Evolutionary conservation across 2,888 invertebrate genomes (phyloP).

Genomic region (Lasioglossum vierecki): DNA sequence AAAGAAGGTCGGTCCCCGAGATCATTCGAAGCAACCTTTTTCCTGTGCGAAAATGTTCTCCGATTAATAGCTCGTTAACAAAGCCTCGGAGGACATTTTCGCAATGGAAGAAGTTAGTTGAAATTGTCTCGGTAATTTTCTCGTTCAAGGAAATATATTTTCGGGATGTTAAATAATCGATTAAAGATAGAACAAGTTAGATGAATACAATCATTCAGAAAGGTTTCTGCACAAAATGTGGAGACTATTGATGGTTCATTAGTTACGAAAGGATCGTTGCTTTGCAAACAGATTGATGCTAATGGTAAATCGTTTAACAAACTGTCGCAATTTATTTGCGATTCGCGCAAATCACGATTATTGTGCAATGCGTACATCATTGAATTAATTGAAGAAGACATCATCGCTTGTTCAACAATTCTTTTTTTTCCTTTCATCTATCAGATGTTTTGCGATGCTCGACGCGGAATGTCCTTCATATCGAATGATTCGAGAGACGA

Average conservation of each 20-base stretch:
- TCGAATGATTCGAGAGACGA: not conserved
- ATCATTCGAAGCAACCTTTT: too few relatives aligned
- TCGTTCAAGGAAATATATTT: too few relatives aligned
- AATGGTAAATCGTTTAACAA: not conserved
- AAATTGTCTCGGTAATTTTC: too few relatives aligned
- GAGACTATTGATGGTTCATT: not conserved
- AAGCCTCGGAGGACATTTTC: too few relatives aligned
- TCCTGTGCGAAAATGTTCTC: too few relatives aligned
- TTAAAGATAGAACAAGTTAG: too few relatives aligned
- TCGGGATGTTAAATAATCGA: too few relatives aligned
- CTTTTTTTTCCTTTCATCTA: not conserved
- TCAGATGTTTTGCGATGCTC: conserved; percentile 7
- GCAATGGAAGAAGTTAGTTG: too few relatives aligned
- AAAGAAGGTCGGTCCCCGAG: too few relatives aligned
- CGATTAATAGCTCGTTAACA: too few relatives aligned
- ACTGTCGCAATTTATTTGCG: not conserved
- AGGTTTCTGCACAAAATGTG: too few relatives aligned
- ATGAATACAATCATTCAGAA: too few relatives aligned
- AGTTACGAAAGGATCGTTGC: not conserved
- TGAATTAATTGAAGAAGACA: conserved; percentile 25
- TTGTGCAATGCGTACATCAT: conserved; percentile 7
- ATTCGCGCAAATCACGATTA: not conserved
- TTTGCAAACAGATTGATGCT: not conserved
- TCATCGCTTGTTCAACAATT: not conserved
- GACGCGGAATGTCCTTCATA: not conserved